A percentile compares a stretch with the other conserved stretches of the same genome.
Evolutionary conservation across 2,113 vertebrate genomes (phyloP).

Genomic region (Pedionomus torquatus): DNA sequence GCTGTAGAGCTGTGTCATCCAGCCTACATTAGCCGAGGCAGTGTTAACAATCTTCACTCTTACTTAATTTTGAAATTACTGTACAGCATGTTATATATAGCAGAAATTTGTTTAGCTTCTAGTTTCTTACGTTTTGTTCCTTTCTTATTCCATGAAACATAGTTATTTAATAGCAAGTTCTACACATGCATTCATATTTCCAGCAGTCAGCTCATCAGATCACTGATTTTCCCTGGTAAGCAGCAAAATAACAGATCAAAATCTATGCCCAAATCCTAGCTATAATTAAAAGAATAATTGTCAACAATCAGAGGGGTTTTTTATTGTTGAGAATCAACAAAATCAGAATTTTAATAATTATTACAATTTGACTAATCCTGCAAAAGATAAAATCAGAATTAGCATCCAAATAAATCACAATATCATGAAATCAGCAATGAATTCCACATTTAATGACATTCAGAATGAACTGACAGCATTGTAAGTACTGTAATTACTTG

Average conservation of each 20-base stretch:
- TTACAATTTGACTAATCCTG: not conserved
- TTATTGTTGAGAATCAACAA: not conserved
- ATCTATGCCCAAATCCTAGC: not conserved
- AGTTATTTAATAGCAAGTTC: not conserved
- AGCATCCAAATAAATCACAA: not conserved
- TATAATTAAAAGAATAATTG: not conserved
- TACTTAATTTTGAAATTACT: not conserved
- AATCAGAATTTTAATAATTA: not conserved
- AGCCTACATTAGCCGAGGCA: not conserved
- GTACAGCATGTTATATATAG: not conserved
- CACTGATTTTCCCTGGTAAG: not conserved
- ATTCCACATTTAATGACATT: not conserved
- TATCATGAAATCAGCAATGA: not conserved
- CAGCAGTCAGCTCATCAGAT: not conserved
- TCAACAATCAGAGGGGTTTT: not conserved
- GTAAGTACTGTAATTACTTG: not conserved
- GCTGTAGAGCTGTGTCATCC: not conserved
- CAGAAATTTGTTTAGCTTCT: not conserved
- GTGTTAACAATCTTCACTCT: not conserved
- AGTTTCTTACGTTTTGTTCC: not conserved
- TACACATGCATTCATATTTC: not conserved
- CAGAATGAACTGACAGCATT: not conserved
- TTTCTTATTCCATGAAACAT: not conserved
- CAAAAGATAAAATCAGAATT: not conserved
- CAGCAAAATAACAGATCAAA: not conserved